Evolutionary conservation across 2,113 vertebrate species (phyloP), one percentile per base, ranked within the genome.

Genomic region (Syngnathoides biaculeatus): DNA sequence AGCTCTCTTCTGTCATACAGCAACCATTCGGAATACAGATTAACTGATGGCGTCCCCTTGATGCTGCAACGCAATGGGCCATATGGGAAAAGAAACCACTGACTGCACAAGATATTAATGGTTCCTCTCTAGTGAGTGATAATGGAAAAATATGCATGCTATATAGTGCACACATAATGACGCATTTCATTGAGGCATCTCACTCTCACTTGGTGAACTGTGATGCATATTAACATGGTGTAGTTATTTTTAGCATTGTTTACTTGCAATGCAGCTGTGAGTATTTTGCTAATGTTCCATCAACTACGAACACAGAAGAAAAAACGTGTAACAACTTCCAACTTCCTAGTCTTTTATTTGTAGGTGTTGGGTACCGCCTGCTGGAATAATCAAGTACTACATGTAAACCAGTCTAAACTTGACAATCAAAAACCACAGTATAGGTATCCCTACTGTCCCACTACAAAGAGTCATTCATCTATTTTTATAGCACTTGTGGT

Each of bases 351-450:
- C 14, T 72, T 48, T 15, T 27, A 68, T 66, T 61, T 67, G 55
- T 77, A 38, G 48, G 19, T 67, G 40, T 72, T 86, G 68, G 40
- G 66, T 74, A 26, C 85, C 85, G 72, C 59, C 88, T 89, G 60
- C 76, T 86, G 88, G 78, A 67, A 10, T 14, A 9, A 45, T 6
- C 47, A 7, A 14, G 47, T 24, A 69, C 7, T 22, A 58, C 7
- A 42, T 27, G 10, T 30, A 22, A 8, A 52, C n/a, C 48, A 8
- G 7, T 2, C 48, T 22, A 20, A 48, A 1, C 45, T 14, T 47
- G 45, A 47, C 17, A 47, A 45, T 45, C 13, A n/a, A n/a, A n/a
- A n/a, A n/a, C n/a, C n/a, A n/a, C n/a, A n/a, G n/a, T n/a, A n/a
- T n/a, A n/a, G n/a, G n/a, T n/a, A n/a, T n/a, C n/a, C n/a, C n/a